Evolutionary conservation across 2,113 vertebrate genomes (phyloP).

Genomic region (Phaethornis superciliosus): DNA sequence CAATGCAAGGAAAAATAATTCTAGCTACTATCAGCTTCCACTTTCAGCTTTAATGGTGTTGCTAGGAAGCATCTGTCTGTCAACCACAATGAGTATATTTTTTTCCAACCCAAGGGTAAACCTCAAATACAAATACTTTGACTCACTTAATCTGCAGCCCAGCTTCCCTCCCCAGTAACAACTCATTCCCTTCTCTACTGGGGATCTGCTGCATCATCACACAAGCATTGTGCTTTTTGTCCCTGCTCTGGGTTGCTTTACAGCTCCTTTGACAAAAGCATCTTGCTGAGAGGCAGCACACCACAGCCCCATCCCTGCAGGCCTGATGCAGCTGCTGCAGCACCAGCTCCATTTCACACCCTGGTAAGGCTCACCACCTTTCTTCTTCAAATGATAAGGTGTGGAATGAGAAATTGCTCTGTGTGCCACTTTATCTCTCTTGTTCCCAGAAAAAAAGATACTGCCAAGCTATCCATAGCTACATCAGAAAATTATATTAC

Average conservation of each 20-base stretch:
- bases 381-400: background rate
- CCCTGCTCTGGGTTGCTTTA: background rate
- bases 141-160: background rate
- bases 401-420: background rate
- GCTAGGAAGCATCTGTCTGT: background rate
- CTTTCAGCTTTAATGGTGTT: background rate
- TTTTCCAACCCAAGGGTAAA: background rate
- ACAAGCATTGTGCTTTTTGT: background rate
- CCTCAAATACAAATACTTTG: background rate
- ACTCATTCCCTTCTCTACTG: background rate
- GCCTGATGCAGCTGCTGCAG: background rate
- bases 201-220: background rate
- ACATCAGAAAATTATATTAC: background rate
- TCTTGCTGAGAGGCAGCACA: background rate
- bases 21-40: background rate
- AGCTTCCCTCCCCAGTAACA: background rate
- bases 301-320: background rate
- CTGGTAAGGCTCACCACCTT: background rate
- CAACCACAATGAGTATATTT: background rate
- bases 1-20: background rate
- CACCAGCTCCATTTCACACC: accelerated
- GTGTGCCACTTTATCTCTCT: background rate
- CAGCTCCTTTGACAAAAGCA: background rate
- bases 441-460: background rate
- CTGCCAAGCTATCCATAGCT: background rate